Conservation (phyloP, 2,797 vertebrate genomes). For the Danio jaintianensis region DNA sequence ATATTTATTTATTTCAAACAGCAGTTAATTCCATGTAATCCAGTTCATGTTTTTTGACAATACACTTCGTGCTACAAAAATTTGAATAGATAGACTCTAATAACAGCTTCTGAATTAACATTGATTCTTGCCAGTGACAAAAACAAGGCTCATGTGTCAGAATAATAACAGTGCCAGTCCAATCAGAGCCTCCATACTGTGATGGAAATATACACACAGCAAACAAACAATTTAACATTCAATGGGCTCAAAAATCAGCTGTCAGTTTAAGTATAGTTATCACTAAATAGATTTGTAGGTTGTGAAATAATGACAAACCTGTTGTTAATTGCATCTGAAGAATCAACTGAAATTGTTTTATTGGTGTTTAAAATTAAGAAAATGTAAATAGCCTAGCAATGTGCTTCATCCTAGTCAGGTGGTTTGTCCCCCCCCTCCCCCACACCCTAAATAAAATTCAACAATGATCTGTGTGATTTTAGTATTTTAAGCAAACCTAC, state of each 20-base stretch:
- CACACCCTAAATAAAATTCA: too few species aligned
- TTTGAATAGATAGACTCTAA: slow-evolving; percentile 58
- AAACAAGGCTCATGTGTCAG: slow-evolving; percentile 48
- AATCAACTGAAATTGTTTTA: neutral
- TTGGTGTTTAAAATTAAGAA: too few species aligned
- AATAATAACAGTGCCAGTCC: slow-evolving; percentile 50
- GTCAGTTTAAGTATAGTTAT: slow-evolving; percentile 34
- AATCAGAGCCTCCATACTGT: slow-evolving; percentile 50
- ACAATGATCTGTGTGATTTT: too few species aligned
- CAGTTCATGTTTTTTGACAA: slow-evolving; percentile 62
- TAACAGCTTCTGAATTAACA: slow-evolving; percentile 66
- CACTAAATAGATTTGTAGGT: slow-evolving; percentile 9
- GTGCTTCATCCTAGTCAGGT: too few species aligned
- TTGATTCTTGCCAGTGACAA: slow-evolving; percentile 41
- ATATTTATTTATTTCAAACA: slow-evolving; percentile 53
- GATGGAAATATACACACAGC: slow-evolving; percentile 46
- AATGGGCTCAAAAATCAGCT: slow-evolving; percentile 47
- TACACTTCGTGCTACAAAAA: slow-evolving; percentile 69
- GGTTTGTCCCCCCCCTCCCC: too few species aligned
- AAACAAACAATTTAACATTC: slow-evolving; percentile 56
- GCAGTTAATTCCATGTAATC: slow-evolving; percentile 54
- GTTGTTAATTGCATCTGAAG: slow-evolving; percentile 9
- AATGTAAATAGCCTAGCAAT: too few species aligned
- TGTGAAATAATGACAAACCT: slow-evolving; percentile 2
- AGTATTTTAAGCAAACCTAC: too few species aligned